Percentiles rank a stretch among this genome's conserved stretches.
Evolutionary conservation across 2,888 invertebrate species (phyloP).

Genomic region (Cheilosia variabilis): DNA sequence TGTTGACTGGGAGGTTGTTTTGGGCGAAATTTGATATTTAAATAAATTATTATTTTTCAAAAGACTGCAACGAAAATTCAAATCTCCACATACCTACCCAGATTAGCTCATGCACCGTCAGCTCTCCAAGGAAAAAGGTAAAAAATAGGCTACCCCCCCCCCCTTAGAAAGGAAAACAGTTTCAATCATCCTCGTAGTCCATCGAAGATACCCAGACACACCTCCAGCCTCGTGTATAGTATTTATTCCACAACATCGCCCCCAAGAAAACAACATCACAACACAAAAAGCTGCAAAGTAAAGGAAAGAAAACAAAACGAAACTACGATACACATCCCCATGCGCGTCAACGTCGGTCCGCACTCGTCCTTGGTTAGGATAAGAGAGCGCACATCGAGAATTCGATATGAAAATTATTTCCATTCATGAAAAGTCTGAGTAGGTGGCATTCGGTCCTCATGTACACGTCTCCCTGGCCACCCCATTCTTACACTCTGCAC

Average conservation of each 20-base stretch:
- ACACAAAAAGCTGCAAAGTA: slow-evolving; percentile 38
- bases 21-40: neutral
- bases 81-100: too few species aligned
- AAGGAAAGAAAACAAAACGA: slow-evolving; percentile 13
- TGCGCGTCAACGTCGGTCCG: slow-evolving; percentile 24
- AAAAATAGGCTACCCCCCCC: slow-evolving; percentile 1
- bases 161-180: slow-evolving; percentile 52
- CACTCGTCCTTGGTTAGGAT: slow-evolving; percentile 52
- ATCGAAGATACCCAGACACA: slow-evolving; percentile 56
- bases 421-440: slow-evolving; percentile 68
- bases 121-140: neutral
- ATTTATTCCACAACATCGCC: slow-evolving; percentile 71
- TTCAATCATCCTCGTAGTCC: slow-evolving; percentile 48
- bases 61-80: too few species aligned
- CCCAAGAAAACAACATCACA: slow-evolving; percentile 54
- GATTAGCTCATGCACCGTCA: neutral
- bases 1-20: neutral
- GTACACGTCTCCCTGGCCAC: neutral
- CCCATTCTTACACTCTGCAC: slow-evolving; percentile 19
- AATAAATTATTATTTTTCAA: too few species aligned
- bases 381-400: slow-evolving; percentile 52
- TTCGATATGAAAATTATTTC: slow-evolving; percentile 72
- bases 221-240: slow-evolving; percentile 29
- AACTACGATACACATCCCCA: slow-evolving; percentile 33
- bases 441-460: slow-evolving; percentile 51